Evolutionary conservation across 1,140 invertebrate genomes (phyloP), one percentile per base, ranked within the genome.

Genomic region (Anoplolepis gracilipes): DNA sequence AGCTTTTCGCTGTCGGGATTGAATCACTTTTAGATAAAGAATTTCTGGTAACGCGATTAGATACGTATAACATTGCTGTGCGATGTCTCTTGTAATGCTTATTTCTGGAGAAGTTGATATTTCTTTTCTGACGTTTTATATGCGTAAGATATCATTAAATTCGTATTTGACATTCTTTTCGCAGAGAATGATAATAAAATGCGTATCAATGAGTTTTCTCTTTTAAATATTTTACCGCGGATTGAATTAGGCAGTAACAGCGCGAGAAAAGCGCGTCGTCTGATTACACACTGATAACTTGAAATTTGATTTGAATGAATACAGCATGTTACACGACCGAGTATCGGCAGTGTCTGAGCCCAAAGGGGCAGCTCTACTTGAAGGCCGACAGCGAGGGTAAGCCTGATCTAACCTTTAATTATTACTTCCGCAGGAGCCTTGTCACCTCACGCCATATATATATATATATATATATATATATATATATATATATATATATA

Each of bases 371-470:
- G 96, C 96, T 97, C 93, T 97, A 97, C 96, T 96, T 97, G 94
- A 97, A 97, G 96, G 96, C 96, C 95, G 97, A 97, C 95, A 96
- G 96, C 95, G 96, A 97, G 96, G 97, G 97, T 97, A 97, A 97
- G 97, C 93, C 92, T 93, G 91, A 93, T 92, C 93, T 93, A 93
- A 92, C 90, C 92, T 94, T 93, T 93, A 93, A 93, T 93, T 92
- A 93, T 92, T 91, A 95, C 93, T 93, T 93, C 92, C 91, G 91
- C 92, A 93, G 93, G 93, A 93, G 93, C 88, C 89, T 92, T 92
- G 85, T 92, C 90, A 88, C 91, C 89, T 87, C 81, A 87, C 84
- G 84, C 87, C 89, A 93, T 88, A 90, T 91, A 75, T 84, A 85
- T 84, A 86, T 53, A 65, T 42, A n/a, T n/a, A n/a, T n/a, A n/a